Evolutionary conservation across 2,797 vertebrate genomes (phyloP).

Genomic region (Girardinus metallicus): DNA sequence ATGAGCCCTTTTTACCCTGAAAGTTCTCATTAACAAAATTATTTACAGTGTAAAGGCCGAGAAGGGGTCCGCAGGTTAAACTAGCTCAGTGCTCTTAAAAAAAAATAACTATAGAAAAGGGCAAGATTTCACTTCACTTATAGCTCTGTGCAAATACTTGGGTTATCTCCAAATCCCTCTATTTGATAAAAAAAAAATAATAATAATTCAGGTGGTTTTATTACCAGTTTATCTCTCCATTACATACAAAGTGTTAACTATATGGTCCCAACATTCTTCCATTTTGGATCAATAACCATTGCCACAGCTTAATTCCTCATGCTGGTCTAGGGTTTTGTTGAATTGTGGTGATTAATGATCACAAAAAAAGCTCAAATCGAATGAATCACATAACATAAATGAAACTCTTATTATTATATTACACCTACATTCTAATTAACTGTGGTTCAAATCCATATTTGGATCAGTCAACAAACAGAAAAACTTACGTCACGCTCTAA

Average conservation of each 20-base stretch:
- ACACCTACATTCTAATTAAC: neutral
- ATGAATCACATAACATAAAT: neutral
- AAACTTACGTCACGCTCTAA: neutral
- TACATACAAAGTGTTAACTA: neutral
- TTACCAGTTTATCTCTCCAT: neutral
- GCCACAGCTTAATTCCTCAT: neutral
- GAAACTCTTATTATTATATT: neutral
- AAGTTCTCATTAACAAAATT: constrained; percentile 39
- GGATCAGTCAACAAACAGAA: neutral
- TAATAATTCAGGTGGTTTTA: neutral
- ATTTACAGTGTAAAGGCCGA: constrained; percentile 51
- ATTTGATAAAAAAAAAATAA: neutral
- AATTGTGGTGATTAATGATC: neutral
- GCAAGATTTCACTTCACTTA: neutral
- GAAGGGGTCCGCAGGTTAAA: constrained; percentile 12
- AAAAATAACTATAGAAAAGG: neutral
- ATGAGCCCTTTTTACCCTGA: constrained; percentile 19
- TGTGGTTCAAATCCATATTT: neutral
- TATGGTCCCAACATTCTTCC: neutral
- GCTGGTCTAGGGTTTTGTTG: neutral
- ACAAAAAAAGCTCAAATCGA: neutral
- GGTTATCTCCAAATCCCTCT: neutral
- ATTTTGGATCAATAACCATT: neutral
- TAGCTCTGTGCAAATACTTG: neutral
- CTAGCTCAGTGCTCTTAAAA: neutral